Percentiles rank a stretch among this genome's conserved stretches.
Conservation (phyloP, 2,888 invertebrate species). For the Scaptomyza cyrtandrae region DNA sequence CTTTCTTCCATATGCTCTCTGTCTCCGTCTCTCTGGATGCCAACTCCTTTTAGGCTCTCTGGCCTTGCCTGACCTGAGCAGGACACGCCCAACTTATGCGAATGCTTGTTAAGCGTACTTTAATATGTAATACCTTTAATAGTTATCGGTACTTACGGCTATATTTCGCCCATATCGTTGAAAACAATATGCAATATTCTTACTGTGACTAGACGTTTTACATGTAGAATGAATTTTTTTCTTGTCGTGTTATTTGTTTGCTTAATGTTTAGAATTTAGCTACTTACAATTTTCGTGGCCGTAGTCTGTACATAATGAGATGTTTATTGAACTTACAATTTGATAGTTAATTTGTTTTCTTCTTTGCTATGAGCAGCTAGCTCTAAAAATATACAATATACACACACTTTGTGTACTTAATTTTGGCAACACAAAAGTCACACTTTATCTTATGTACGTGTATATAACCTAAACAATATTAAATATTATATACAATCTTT, state of each 20-base stretch:
- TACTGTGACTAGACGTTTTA: slow-evolving; percentile 64
- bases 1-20: slow-evolving; percentile 32
- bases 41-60: slow-evolving; percentile 21
- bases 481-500: slow-evolving; percentile 33
- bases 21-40: slow-evolving; percentile 20
- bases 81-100: slow-evolving; percentile 12
- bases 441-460: slow-evolving; percentile 34
- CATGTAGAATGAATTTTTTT: slow-evolving; percentile 50
- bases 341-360: slow-evolving; percentile 33
- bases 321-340: slow-evolving; percentile 66
- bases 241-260: slow-evolving; percentile 70
- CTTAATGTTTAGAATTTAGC: slow-evolving; percentile 52
- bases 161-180: slow-evolving; percentile 25
- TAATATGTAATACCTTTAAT: slow-evolving; percentile 15
- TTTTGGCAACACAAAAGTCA: slow-evolving; percentile 38
- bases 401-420: slow-evolving; percentile 44
- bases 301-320: slow-evolving; percentile 62
- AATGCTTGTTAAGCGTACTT: slow-evolving; percentile 22
- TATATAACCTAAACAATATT: slow-evolving; percentile 61
- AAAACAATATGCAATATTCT: slow-evolving; percentile 63
- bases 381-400: slow-evolving; percentile 17
- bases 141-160: slow-evolving; percentile 14
- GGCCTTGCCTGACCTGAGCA: slow-evolving; percentile 28
- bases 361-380: slow-evolving; percentile 15
- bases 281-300: slow-evolving; percentile 46